Percentiles rank a stretch among this genome's conserved stretches.
Conservation (phyloP, 1,140 invertebrate genomes). For the Daktulosphaira vitifoliae region DNA sequence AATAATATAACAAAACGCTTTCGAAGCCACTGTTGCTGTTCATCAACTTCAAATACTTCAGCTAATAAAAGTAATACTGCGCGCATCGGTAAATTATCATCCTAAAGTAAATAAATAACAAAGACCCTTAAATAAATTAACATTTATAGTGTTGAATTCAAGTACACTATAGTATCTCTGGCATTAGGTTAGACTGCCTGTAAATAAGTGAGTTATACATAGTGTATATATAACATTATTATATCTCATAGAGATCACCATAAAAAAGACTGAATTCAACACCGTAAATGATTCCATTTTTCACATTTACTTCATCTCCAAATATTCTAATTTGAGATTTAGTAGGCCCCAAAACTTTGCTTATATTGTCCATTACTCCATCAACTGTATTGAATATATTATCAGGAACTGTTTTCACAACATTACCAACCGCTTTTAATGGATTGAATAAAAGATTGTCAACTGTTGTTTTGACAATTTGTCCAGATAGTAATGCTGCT, state of each 20-base stretch:
- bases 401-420: constrained; percentile 71
- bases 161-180: no score
- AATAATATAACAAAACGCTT: constrained; percentile 69
- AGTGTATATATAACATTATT: no score
- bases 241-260: no score
- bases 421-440: constrained; percentile 61
- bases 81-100: constrained; percentile 76
- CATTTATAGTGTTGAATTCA: no score
- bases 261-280: no score
- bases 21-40: constrained; percentile 78
- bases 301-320: constrained; percentile 4
- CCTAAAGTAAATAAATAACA: constrained; percentile 44
- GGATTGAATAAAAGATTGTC: constrained; percentile 67
- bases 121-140: no score
- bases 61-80: constrained; percentile 80
- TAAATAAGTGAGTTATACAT: no score
- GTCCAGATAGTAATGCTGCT: constrained; percentile 50
- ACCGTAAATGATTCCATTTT: no score
- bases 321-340: constrained; percentile 5
- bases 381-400: constrained; percentile 72
- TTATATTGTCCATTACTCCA: constrained; percentile 67
- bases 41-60: constrained; percentile 83
- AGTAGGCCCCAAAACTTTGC: constrained; percentile 44
- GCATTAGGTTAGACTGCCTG: no score
- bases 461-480: constrained; percentile 53